These are phyloP conservation scores for Pseudococcus jackbeardsleyi DNA, from an alignment of 2,888 invertebrate genomes.

Conservation along the genomic window DNA sequence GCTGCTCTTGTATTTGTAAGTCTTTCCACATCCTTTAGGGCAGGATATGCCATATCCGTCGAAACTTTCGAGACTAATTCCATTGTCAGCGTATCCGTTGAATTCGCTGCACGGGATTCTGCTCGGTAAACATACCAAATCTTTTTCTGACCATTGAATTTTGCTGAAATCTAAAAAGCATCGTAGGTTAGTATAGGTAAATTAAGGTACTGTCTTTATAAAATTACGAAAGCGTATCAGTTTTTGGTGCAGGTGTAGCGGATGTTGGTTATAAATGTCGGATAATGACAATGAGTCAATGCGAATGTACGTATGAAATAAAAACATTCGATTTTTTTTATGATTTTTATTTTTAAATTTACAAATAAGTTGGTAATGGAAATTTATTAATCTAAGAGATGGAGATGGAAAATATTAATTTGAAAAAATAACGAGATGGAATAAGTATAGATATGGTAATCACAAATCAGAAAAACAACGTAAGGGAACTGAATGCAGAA, in stretches of 20 bases:
- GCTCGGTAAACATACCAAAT: background rate
- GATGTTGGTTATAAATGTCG: background rate
- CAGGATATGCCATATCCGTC: constrained; percentile 57
- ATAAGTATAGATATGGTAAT: too few relatives aligned
- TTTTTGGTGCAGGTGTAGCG: background rate
- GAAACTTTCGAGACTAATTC: constrained; percentile 68
- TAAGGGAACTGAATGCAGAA: too few relatives aligned
- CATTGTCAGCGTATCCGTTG: background rate
- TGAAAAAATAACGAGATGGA: too few relatives aligned
- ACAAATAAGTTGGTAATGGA: background rate
- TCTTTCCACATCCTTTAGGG: constrained; percentile 76
- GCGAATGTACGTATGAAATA: background rate
- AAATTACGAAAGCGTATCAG: background rate
- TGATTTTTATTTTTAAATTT: background rate
- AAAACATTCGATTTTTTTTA: background rate
- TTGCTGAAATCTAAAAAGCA: constrained; percentile 49
- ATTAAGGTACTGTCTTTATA: background rate
- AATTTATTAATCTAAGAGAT: background rate
- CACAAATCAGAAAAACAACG: too few relatives aligned
- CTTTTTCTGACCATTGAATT: constrained; percentile 33
- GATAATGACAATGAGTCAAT: background rate
- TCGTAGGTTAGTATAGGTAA: background rate
- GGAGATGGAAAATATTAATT: background rate
- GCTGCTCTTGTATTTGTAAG: constrained; percentile 82
- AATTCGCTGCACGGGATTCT: background rate